phyloP scores from a whole-genome alignment of 2,888 invertebrate genomes.

The Empis stercorea region DNA sequence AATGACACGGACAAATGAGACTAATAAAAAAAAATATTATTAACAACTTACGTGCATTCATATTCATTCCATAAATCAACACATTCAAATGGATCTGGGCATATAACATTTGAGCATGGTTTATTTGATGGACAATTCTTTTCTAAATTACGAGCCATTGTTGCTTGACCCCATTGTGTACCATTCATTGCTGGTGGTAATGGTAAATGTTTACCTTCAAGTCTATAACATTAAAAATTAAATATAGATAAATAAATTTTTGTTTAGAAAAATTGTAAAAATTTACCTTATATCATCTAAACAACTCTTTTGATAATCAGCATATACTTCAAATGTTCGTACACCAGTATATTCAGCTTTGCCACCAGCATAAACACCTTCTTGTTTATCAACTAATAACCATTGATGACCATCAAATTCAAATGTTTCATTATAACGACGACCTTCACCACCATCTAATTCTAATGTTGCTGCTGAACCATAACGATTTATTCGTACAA shows the following conservation, averaged over 20 bases:
- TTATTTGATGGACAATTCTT: conserved; percentile 90
- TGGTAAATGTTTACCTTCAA: conserved; percentile 91
- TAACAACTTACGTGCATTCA: conserved; percentile 85
- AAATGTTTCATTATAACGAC: conserved; percentile 86
- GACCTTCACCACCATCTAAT: conserved; percentile 89
- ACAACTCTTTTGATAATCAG: conserved; percentile 85
- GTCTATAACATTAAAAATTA: conserved; percentile 36
- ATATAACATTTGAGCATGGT: conserved; percentile 88
- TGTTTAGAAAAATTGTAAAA: background rate
- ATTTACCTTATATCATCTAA: conserved; percentile 44
- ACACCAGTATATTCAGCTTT: conserved; percentile 93
- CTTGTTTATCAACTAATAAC: conserved; percentile 84
- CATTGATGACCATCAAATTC: conserved; percentile 83
- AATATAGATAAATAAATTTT: background rate
- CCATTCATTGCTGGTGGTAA: conserved; percentile 90
- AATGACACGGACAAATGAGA: background rate
- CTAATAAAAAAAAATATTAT: background rate
- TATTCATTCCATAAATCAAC: conserved; percentile 96
- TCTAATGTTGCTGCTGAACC: conserved; percentile 87
- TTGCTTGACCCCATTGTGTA: conserved; percentile 90
- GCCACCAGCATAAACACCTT: conserved; percentile 90
- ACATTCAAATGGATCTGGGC: conserved; percentile 87
- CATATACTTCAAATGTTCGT: conserved; percentile 84
- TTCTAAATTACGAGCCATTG: conserved; percentile 83
- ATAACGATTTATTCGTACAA: conserved; percentile 78